phyloP scores from a whole-genome alignment of 92 coral and sea anemone genomes.

The Porites divaricata region DNA sequence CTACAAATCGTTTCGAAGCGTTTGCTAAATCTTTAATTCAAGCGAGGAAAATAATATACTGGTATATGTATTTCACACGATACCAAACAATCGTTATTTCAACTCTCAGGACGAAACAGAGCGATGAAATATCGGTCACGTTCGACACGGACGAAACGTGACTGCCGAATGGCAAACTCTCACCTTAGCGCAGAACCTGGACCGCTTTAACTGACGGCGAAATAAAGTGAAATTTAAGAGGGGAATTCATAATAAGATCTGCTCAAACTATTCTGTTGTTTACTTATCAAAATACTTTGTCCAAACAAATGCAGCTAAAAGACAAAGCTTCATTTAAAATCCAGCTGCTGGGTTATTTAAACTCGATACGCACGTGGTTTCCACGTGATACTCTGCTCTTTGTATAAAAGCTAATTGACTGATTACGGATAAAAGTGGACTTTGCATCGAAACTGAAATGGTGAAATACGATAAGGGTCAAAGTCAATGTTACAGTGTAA shows the following conservation, averaged over 20 bases:
- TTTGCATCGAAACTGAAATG: neutral
- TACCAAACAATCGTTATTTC: too few species aligned
- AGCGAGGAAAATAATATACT: too few species aligned
- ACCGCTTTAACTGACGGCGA: neutral
- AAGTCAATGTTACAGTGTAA: too few species aligned
- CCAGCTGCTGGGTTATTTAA: constrained; percentile 15
- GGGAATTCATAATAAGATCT: neutral
- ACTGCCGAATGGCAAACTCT: too few species aligned
- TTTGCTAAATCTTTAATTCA: too few species aligned
- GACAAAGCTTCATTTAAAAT: constrained; percentile 9
- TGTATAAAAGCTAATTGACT: neutral
- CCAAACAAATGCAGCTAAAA: constrained; percentile 17
- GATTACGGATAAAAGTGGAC: neutral
- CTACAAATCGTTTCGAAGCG: too few species aligned
- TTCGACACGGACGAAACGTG: too few species aligned
- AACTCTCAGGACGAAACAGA: too few species aligned
- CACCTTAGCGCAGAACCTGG: neutral
- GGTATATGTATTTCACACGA: too few species aligned
- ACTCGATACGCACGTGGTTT: constrained; percentile 14
- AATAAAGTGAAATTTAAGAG: neutral
- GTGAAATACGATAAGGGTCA: neutral
- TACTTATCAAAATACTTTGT: constrained; percentile 9
- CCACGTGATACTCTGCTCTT: constrained; percentile 7
- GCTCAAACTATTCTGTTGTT: neutral
- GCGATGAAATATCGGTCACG: too few species aligned